Conservation (phyloP, 2,797 vertebrate genomes). For the Cephalopachus bancanus region DNA sequence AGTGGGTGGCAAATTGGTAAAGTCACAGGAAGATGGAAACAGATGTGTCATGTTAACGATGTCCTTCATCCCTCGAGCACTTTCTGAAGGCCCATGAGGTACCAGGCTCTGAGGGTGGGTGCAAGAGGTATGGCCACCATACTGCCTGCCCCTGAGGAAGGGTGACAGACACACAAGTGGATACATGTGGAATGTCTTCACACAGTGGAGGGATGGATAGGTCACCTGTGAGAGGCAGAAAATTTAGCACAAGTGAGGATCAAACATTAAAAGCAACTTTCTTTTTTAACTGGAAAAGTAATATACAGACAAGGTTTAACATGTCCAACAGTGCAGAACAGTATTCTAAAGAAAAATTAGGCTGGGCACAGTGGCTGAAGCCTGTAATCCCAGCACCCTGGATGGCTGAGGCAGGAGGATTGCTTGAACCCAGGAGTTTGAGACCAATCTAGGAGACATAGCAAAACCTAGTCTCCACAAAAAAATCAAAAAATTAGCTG, state of each 20-base stretch:
- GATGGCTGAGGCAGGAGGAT: no score
- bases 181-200: rapidly evolving
- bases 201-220: background rate
- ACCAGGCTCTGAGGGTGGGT: background rate
- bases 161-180: background rate
- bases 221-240: background rate
- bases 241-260: background rate
- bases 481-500: no score
- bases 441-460: no score
- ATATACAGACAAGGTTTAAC: background rate
- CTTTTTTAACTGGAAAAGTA: background rate
- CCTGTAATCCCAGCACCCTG: no score
- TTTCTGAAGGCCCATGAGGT: no score
- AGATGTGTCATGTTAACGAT: background rate
- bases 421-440: no score
- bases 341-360: background rate
- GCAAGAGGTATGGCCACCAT: background rate
- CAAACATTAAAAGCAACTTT: background rate
- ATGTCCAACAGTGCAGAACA: background rate
- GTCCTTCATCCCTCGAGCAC: background rate
- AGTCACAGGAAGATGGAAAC: background rate
- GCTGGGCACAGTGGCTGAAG: no score
- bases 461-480: no score
- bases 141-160: background rate
- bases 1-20: background rate